phyloP scores from a whole-genome alignment of 2,888 invertebrate genomes.

The Orthosia cruda region DNA sequence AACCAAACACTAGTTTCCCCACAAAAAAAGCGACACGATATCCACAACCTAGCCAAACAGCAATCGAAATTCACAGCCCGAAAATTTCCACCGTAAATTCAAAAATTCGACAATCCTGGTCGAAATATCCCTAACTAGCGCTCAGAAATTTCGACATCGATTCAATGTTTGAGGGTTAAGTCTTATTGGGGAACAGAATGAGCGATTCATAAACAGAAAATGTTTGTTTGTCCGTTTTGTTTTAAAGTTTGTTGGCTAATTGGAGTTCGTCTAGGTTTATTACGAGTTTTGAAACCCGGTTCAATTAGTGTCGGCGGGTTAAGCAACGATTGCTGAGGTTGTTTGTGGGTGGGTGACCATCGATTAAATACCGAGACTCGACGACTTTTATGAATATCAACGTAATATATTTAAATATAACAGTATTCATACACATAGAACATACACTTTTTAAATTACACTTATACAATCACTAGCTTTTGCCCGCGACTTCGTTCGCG shows the following conservation, averaged over 20 bases:
- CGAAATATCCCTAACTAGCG: slow-evolving; percentile 65
- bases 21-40: slow-evolving; percentile 2
- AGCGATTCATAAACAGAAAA: slow-evolving; percentile 65
- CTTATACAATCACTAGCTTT: no score
- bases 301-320: slow-evolving; percentile 47
- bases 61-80: slow-evolving; percentile 28
- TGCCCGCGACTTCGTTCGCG: no score
- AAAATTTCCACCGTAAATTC: slow-evolving; percentile 20
- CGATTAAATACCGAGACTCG: no score
- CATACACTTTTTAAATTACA: no score
- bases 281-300: slow-evolving; percentile 38
- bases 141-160: slow-evolving; percentile 67
- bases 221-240: slow-evolving; percentile 68
- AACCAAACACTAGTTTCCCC: not conserved
- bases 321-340: no score
- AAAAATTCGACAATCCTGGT: slow-evolving; percentile 34
- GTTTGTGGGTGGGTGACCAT: no score
- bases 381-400: no score
- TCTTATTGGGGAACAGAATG: slow-evolving; percentile 54
- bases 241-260: slow-evolving; percentile 73
- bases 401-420: no score
- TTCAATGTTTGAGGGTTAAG: slow-evolving; percentile 65
- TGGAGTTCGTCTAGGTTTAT: slow-evolving; percentile 67
- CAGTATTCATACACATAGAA: no score
- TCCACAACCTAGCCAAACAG: not conserved